phyloP scores from a whole-genome alignment of 2,797 vertebrate genomes.

The Geotrypetes seraphini region DNA sequence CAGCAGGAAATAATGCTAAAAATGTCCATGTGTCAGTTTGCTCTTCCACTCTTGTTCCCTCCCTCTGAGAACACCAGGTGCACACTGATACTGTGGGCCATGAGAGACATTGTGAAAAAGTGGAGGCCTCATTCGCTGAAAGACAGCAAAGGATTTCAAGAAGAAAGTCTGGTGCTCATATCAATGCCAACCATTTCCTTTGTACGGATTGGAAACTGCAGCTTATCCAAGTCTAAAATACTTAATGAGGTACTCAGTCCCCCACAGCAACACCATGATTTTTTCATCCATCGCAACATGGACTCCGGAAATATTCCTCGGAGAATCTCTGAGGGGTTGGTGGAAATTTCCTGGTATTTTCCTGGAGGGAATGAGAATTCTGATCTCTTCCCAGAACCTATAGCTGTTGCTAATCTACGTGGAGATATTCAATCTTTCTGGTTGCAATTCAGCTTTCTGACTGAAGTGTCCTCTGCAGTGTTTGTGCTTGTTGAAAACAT shows the following conservation, averaged over 20 bases:
- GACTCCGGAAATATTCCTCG: slow-evolving; percentile 47
- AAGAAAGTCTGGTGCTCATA: slow-evolving; percentile 50
- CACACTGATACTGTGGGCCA: slow-evolving; percentile 59
- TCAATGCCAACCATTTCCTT: slow-evolving; percentile 39
- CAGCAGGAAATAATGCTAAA: slow-evolving; percentile 61
- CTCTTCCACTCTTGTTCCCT: slow-evolving; percentile 65
- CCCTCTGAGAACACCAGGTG: slow-evolving; percentile 25
- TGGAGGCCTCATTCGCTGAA: slow-evolving; percentile 43
- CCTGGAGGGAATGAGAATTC: slow-evolving; percentile 44
- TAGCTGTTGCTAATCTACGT: slow-evolving; percentile 60
- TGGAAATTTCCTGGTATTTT: slow-evolving; percentile 67
- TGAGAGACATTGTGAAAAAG: slow-evolving; percentile 50
- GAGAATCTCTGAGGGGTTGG: slow-evolving; percentile 47
- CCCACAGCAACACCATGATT: slow-evolving; percentile 41
- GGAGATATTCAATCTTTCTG: slow-evolving; percentile 54
- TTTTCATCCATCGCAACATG: slow-evolving; percentile 59
- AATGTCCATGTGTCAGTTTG: slow-evolving; percentile 73
- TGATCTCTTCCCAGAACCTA: slow-evolving; percentile 50
- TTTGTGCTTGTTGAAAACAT: slow-evolving; percentile 68
- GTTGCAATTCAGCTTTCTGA: slow-evolving; percentile 51
- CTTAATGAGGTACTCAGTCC: slow-evolving; percentile 55
- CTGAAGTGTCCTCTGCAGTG: slow-evolving; percentile 54
- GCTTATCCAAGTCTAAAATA: slow-evolving; percentile 64
- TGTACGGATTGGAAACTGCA: slow-evolving; percentile 32
- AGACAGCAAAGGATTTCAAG: slow-evolving; percentile 15